A percentile compares a stretch with the other conserved stretches of the same genome.
Conservation (phyloP, 1,140 invertebrate species). For the Drosophila kikkawai region DNA sequence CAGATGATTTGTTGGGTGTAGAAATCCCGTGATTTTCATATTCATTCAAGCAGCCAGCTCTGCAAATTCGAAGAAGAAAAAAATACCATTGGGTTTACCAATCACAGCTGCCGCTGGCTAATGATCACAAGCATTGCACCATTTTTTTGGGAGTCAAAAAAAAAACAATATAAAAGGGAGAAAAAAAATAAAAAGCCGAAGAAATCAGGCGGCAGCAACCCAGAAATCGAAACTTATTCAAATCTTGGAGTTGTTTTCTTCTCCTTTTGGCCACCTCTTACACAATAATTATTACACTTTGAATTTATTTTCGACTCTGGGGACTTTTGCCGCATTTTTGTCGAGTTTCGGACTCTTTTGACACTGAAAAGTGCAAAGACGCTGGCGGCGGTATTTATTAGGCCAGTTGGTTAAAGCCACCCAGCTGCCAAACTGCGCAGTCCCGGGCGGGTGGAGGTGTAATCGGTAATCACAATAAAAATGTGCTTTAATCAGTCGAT, state of each 20-base stretch:
- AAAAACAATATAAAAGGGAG: constrained; percentile 10
- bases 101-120: constrained; percentile 62
- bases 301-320: constrained; percentile 37
- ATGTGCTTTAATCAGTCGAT: constrained; percentile 74
- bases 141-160: constrained; percentile 39
- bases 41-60: constrained; percentile 63
- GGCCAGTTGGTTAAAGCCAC: constrained; percentile 51
- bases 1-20: constrained; percentile 49
- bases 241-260: constrained; percentile 60
- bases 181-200: constrained; percentile 3
- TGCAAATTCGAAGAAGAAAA: constrained; percentile 70
- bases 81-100: constrained; percentile 57
- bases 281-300: constrained; percentile 72
- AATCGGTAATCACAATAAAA: constrained; percentile 58
- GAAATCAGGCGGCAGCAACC: constrained; percentile 5
- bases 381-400: constrained; percentile 57
- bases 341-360: constrained; percentile 51
- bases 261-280: constrained; percentile 46
- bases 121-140: constrained; percentile 73
- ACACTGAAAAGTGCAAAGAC: constrained; percentile 73
- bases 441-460: constrained; percentile 11
- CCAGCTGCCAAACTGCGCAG: constrained; percentile 57
- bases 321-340: constrained; percentile 34
- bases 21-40: constrained; percentile 77
- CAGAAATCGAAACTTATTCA: constrained; percentile 66